Percentiles rank a stretch among this genome's conserved stretches.
Conservation (phyloP, 2,113 vertebrate species). For the Taxidea taxus region DNA sequence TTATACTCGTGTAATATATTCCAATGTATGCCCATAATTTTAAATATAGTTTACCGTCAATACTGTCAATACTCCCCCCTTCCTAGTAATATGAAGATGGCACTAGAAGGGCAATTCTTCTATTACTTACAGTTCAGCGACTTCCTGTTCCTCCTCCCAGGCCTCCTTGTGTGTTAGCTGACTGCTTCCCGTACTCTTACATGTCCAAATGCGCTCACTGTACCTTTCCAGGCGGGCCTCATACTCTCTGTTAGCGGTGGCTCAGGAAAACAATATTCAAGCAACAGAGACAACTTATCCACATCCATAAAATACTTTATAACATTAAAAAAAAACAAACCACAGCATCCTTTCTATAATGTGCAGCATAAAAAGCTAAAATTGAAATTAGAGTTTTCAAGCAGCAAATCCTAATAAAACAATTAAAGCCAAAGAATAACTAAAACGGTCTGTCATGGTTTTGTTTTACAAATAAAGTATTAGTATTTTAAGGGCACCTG, state of each 20-base stretch:
- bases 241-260: constrained; percentile 88
- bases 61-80: background rate
- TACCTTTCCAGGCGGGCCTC: constrained; percentile 93
- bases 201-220: constrained; percentile 95
- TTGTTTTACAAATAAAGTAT: background rate
- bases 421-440: background rate
- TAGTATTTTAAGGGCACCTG: background rate
- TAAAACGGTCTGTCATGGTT: background rate
- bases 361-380: background rate
- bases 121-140: constrained; percentile 96
- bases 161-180: constrained; percentile 98
- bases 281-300: constrained; percentile 11
- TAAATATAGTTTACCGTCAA: constrained; percentile 31
- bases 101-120: background rate
- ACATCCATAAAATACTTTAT: background rate
- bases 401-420: background rate
- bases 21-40: background rate
- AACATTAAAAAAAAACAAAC: background rate
- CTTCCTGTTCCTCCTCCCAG: constrained; percentile 99
- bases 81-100: background rate
- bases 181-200: constrained; percentile 97
- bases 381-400: background rate
- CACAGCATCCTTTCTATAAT: background rate
- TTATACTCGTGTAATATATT: background rate
- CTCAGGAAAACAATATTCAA: constrained; percentile 88